Percentiles rank a stretch among this genome's conserved stretches.
Evolutionary conservation across 2,888 invertebrate species (phyloP).

Genomic region (Lamproptera curius): DNA sequence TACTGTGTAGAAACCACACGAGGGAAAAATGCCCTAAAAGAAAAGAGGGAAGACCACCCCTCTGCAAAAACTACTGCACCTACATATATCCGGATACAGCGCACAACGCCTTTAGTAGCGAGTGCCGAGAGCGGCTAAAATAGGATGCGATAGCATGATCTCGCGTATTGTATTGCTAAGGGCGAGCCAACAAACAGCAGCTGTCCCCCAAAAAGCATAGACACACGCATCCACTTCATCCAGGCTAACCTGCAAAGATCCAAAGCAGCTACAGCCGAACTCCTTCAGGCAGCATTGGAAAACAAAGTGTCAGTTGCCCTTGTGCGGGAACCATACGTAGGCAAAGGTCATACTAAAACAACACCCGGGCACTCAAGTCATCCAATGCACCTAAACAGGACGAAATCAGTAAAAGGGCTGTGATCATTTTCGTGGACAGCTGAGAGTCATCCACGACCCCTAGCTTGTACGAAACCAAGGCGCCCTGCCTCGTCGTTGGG

Average conservation of each 20-base stretch:
- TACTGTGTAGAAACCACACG: too few relatives aligned
- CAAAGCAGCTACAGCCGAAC: slow-evolving; percentile 27
- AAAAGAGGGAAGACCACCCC: too few relatives aligned
- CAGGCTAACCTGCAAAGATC: slow-evolving; percentile 29
- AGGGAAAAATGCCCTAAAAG: too few relatives aligned
- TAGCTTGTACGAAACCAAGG: slow-evolving; percentile 26
- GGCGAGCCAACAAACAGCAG: slow-evolving; percentile 2
- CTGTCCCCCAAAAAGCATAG: too few relatives aligned
- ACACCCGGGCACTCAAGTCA: slow-evolving; percentile 22
- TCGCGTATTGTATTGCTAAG: too few relatives aligned
- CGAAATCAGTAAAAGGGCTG: slow-evolving; percentile 26
- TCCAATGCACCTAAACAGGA: slow-evolving; percentile 27
- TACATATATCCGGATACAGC: too few relatives aligned
- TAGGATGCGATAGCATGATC: too few relatives aligned
- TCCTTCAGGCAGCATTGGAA: slow-evolving; percentile 22
- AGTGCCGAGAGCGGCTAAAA: too few relatives aligned
- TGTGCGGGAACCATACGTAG: slow-evolving; percentile 35
- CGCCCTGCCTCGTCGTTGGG: slow-evolving; percentile 14
- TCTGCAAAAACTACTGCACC: too few relatives aligned
- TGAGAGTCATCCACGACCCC: slow-evolving; percentile 24
- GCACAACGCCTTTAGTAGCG: too few relatives aligned
- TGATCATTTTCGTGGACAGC: slow-evolving; percentile 25
- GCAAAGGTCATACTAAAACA: slow-evolving; percentile 22
- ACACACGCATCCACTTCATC: too few relatives aligned
- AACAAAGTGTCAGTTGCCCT: slow-evolving; percentile 21